These are phyloP conservation scores for Phainopepla nitens DNA, from an alignment of 2,113 vertebrate species.

Conservation along the genomic window DNA sequence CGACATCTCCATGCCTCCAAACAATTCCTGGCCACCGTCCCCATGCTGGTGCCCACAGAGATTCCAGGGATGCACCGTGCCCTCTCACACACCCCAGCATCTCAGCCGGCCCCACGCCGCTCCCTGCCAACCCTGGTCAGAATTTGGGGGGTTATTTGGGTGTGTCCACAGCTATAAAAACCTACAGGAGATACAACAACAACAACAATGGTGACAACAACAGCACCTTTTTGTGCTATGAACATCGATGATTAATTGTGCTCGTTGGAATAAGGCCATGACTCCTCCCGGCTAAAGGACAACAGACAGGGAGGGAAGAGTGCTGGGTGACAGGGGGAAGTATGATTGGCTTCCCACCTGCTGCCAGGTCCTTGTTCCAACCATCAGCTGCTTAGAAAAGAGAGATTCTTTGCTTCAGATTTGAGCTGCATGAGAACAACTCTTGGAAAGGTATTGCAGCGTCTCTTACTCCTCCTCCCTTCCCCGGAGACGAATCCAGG, in stretches of 20 bases:
- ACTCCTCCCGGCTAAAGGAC: conserved; percentile 17
- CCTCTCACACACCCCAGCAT: not conserved
- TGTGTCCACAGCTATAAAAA: conserved; percentile 40
- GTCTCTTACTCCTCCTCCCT: not conserved
- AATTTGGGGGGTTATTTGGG: not conserved
- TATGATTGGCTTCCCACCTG: not conserved
- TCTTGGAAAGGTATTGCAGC: not conserved
- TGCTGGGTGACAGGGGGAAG: not conserved
- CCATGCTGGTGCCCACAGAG: not conserved
- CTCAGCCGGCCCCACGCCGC: not conserved
- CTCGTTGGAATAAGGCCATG: conserved; percentile 56
- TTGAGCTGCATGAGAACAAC: not conserved
- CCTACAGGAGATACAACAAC: conserved; percentile 48
- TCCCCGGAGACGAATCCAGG: not conserved
- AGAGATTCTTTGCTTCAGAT: conserved; percentile 26
- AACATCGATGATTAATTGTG: conserved; percentile 33
- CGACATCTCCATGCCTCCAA: not conserved
- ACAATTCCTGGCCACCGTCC: not conserved
- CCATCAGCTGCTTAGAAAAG: conserved; percentile 16
- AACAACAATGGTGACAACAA: conserved; percentile 4
- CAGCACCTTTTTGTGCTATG: conserved; percentile 44
- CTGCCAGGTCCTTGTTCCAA: conserved; percentile 43
- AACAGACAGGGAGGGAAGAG: not conserved
- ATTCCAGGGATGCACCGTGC: not conserved
- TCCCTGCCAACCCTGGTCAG: not conserved